Percentiles rank a stretch among this genome's conserved stretches.
Evolutionary conservation across 2,113 vertebrate species (phyloP).

Genomic region (Ameiurus melas): DNA sequence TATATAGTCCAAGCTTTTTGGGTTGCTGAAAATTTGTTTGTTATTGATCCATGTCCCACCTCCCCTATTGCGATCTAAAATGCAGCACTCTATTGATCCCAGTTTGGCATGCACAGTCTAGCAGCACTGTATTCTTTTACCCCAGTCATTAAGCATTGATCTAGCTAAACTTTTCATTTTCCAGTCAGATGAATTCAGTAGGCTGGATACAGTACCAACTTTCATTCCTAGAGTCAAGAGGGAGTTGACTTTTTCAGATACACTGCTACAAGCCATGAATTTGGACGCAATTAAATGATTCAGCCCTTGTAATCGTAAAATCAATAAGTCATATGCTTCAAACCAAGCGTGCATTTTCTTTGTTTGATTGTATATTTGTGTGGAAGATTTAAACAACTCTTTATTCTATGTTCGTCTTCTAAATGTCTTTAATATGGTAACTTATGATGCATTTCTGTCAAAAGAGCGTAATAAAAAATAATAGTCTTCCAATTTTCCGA

Average conservation of each 20-base stretch:
- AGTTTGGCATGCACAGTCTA: constrained; percentile 68
- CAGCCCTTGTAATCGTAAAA: constrained; percentile 53
- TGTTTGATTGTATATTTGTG: constrained; percentile 36
- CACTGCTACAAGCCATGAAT: constrained; percentile 56
- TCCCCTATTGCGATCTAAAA: constrained; percentile 70
- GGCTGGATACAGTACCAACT: constrained; percentile 52
- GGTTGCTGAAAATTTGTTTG: constrained; percentile 76
- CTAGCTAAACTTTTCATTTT: constrained; percentile 67
- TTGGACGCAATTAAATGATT: constrained; percentile 60
- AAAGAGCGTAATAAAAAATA: constrained; percentile 54
- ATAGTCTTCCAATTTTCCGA: constrained; percentile 58
- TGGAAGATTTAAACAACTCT: constrained; percentile 32
- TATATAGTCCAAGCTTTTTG: constrained; percentile 70
- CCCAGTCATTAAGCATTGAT: constrained; percentile 76
- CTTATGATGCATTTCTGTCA: constrained; percentile 60
- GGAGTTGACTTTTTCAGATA: constrained; percentile 58
- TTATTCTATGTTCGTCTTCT: constrained; percentile 17
- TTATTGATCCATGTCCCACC: constrained; percentile 69
- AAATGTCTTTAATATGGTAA: constrained; percentile 58
- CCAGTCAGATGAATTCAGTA: constrained; percentile 66
- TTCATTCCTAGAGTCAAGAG: constrained; percentile 55
- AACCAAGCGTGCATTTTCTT: constrained; percentile 37
- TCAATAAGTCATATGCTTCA: constrained; percentile 53
- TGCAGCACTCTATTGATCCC: constrained; percentile 72
- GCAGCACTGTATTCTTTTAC: constrained; percentile 71